Base-by-base conservation (phyloP, 2,113 vertebrate species). In the Pontoporia blainvillei region DNA sequence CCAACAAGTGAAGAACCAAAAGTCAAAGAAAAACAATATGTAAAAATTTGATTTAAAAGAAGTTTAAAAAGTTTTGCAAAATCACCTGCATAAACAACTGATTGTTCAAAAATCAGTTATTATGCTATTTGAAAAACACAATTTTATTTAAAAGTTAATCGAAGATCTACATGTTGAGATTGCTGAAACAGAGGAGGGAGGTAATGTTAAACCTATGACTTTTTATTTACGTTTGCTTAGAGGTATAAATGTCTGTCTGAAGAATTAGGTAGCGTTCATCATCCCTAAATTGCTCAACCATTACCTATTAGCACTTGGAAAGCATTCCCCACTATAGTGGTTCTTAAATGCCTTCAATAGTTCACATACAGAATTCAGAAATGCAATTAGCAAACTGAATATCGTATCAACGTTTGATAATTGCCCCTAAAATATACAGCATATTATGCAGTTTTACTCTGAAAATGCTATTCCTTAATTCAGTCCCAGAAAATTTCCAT, bases 371-470 rank as follows among this genome's bases (percentile, higher is more conserved):
- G 73, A 94, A 95, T 93, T 98, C 41, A 92, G 64, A 89, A 96
- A 84, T 84, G 44, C 13, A 90, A 79, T 96, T 98, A 95, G 36
- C 57, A 91, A 94, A 44, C 79, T 91, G 90, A 93, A 93, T 69
- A 96, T 86, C 62, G 49, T 90, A 81, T 97, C 84, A 92, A 95
- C 95, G 94, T 94, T 95, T 96, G 87, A 96, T 93, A 97, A 92
- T 90, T 96, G 39, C 23, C 79, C 87, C n/a, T 84, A 90, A 96
- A 97, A 93, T 95, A 69, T 73, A 78, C 29, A 84, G 36, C 20
- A 44, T 84, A 91, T 91, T 94, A 90, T 94, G 72, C 52, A 85
- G 59, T 89, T 88, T 98, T 93, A 46, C 11, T 82, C 46, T 93
- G 18, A 97, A 97, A 96, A 91, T 95, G 13, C 8, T 84, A 52